phyloP scores from a whole-genome alignment of 2,888 invertebrate species.

The Eulithis testata region DNA sequence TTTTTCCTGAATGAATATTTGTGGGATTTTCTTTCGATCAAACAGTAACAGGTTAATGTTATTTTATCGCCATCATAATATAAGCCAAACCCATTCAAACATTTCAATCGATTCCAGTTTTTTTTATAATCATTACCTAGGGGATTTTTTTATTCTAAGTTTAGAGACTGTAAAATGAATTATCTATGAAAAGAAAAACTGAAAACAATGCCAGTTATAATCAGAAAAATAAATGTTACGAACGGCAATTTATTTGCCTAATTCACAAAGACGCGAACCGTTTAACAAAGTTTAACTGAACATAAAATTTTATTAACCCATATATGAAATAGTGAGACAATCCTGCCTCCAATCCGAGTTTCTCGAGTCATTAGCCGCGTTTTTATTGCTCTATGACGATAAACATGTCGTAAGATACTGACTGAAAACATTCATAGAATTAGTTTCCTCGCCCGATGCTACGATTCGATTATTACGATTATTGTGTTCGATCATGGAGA shows the following conservation, averaged over 20 bases:
- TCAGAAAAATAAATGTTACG: constrained; percentile 23
- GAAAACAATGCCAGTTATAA: constrained; percentile 1
- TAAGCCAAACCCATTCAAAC: no score
- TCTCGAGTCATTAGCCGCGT: constrained; percentile 81
- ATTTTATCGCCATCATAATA: no score
- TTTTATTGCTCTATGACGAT: constrained; percentile 82
- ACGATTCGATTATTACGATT: constrained; percentile 72
- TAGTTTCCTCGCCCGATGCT: constrained; percentile 63
- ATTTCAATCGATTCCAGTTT: no score
- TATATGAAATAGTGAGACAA: constrained; percentile 83
- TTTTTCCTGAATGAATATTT: background rate
- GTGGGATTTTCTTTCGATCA: no score
- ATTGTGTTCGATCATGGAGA: constrained; percentile 68
- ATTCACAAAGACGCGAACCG: constrained; percentile 59
- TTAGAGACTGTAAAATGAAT: background rate
- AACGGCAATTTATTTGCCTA: constrained; percentile 41
- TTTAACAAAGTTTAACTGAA: constrained; percentile 82
- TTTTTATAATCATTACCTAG: no score
- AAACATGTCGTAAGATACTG: constrained; percentile 83
- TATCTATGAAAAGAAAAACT: background rate
- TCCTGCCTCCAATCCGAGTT: constrained; percentile 67
- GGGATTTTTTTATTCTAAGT: no score
- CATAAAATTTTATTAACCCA: constrained; percentile 84
- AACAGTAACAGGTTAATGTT: no score
- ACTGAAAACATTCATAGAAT: constrained; percentile 81